A percentile compares a stretch with the other conserved stretches of the same genome.
phyloP scores from a whole-genome alignment of 2,888 invertebrate species.

The Cephus runcator region DNA sequence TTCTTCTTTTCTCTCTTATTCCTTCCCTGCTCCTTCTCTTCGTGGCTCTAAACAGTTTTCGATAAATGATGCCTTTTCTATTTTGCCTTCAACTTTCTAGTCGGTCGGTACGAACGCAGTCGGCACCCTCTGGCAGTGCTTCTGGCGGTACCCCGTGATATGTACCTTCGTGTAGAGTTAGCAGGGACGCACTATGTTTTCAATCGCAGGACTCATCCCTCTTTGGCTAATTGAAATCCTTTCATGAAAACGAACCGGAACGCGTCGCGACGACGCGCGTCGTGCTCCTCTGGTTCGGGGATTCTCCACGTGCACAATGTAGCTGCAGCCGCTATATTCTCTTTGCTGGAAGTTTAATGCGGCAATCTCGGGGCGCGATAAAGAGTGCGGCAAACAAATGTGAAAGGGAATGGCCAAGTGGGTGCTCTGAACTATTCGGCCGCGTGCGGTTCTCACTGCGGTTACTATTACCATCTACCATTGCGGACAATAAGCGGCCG shows the following conservation, averaged over 20 bases:
- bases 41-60: constrained; percentile 20
- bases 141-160: too few relatives aligned
- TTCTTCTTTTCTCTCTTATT: background rate
- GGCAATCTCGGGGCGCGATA: constrained; percentile 65
- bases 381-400: constrained; percentile 58
- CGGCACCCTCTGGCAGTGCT: background rate
- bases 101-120: background rate
- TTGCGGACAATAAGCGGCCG: constrained; percentile 38
- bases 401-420: constrained; percentile 62
- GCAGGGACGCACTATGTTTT: background rate
- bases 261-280: background rate
- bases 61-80: background rate
- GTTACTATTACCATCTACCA: constrained; percentile 8
- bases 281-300: background rate
- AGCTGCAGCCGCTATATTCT: constrained; percentile 40
- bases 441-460: constrained; percentile 22
- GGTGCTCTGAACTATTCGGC: constrained; percentile 23
- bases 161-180: background rate
- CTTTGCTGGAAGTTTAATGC: constrained; percentile 65
- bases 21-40: constrained; percentile 18
- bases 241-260: background rate
- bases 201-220: background rate
- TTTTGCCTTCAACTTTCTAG: too few relatives aligned
- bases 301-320: background rate
- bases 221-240: constrained; percentile 5